Conservation (phyloP, 2,113 vertebrate species). For the Microcebus griseorufus region DNA sequence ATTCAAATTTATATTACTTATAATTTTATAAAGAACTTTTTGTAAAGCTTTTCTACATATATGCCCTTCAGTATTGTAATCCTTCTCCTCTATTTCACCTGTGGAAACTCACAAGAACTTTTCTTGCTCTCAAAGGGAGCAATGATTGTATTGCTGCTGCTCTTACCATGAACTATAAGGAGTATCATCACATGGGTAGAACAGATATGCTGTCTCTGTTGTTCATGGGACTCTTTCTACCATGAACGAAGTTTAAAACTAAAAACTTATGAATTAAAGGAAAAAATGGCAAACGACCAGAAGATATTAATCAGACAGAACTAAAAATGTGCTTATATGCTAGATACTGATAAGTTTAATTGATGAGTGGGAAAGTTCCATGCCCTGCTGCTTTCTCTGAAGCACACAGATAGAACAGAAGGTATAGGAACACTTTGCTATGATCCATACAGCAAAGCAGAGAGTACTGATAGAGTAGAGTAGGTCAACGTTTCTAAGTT, state of each 20-base stretch:
- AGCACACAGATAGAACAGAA: not conserved
- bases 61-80: accelerated
- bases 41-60: not conserved
- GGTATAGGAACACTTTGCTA: accelerated
- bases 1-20: not conserved
- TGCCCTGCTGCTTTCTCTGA: not conserved
- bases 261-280: not conserved
- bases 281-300: not conserved
- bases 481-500: accelerated
- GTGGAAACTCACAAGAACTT: not conserved
- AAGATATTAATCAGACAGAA: not conserved
- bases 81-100: not conserved
- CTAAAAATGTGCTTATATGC: not conserved
- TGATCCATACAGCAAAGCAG: not conserved
- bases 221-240: not conserved
- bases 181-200: accelerated
- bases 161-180: too few species aligned
- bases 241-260: not conserved
- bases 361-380: not conserved
- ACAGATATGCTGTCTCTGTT: accelerated
- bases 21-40: not conserved
- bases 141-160: accelerated
- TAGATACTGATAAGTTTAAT: too few species aligned
- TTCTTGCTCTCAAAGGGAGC: too few species aligned
- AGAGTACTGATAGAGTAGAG: not conserved